phyloP scores from a whole-genome alignment of 2,113 vertebrate species.

The Beaufortia kweichowensis region DNA sequence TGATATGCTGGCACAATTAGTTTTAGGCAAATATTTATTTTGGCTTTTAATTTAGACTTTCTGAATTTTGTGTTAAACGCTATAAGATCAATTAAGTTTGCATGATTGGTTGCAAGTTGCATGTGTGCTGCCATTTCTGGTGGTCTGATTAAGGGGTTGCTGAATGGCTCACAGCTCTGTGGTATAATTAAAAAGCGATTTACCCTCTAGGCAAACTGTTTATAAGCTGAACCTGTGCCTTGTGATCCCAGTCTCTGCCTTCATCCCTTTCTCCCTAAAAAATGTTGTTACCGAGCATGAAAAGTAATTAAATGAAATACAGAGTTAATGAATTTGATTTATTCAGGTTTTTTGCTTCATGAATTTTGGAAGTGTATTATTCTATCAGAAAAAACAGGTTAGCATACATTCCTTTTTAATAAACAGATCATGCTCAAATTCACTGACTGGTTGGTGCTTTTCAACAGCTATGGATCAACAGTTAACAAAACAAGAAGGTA shows the following conservation, averaged over 20 bases:
- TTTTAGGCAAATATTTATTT: no score
- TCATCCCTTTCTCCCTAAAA: slow-evolving; percentile 14
- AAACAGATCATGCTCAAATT: slow-evolving; percentile 45
- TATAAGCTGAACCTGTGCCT: slow-evolving; percentile 9
- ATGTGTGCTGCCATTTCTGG: slow-evolving; percentile 13
- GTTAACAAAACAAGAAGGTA: slow-evolving; percentile 38
- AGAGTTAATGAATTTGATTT: slow-evolving; percentile 51
- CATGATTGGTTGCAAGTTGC: background rate
- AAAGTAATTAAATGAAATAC: slow-evolving; percentile 52
- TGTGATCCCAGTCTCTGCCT: background rate
- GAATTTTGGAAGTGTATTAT: slow-evolving; percentile 23
- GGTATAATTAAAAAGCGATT: slow-evolving; percentile 53
- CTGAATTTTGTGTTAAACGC: no score
- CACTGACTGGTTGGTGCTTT: slow-evolving; percentile 36
- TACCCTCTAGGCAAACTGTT: slow-evolving; percentile 48
- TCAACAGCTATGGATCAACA: slow-evolving; percentile 48
- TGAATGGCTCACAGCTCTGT: slow-evolving; percentile 3
- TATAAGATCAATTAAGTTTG: background rate
- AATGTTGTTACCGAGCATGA: slow-evolving; percentile 21
- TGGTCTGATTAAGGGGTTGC: slow-evolving; percentile 45
- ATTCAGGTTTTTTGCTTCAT: slow-evolving; percentile 34
- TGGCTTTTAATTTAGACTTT: no score
- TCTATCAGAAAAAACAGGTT: slow-evolving; percentile 23
- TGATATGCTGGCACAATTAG: no score
- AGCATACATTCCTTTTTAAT: slow-evolving; percentile 41